Evolutionary conservation across 2,113 vertebrate genomes (phyloP).

Genomic region (Petrocephalus microphthalmus): DNA sequence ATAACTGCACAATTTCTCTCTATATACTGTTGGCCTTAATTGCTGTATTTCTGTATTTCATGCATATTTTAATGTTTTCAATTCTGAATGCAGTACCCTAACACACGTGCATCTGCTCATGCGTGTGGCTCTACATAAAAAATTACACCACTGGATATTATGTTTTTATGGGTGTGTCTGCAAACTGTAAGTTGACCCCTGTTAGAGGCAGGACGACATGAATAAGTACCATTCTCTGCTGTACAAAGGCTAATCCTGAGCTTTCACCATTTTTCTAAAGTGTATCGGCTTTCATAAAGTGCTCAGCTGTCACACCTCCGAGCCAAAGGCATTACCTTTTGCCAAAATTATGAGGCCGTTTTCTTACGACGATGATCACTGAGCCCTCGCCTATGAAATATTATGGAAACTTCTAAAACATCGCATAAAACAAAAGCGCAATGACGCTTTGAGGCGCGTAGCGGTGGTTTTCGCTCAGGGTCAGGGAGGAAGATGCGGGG

Average conservation of each 20-base stretch:
- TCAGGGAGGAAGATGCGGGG: neutral
- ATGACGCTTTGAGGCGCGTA: neutral
- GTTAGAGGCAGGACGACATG: neutral
- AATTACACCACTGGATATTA: neutral
- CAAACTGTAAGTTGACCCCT: neutral
- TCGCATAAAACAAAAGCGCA: neutral
- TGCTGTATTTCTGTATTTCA: neutral
- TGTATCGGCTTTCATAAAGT: neutral
- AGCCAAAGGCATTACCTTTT: neutral
- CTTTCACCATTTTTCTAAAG: neutral
- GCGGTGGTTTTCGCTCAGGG: neutral
- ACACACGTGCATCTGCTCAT: neutral
- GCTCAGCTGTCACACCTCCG: neutral
- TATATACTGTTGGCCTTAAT: neutral
- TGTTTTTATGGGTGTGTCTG: constrained; percentile 1
- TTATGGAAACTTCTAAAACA: neutral
- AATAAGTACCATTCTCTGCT: constrained; percentile 6
- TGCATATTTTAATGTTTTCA: neutral
- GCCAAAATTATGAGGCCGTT: neutral
- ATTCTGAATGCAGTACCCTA: neutral
- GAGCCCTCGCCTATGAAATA: neutral
- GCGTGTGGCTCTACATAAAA: neutral
- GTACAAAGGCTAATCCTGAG: neutral
- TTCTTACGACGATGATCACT: neutral
- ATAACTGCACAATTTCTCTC: neutral